Base-by-base conservation (phyloP, 2,888 invertebrate genomes). In the Spialia ferax region DNA sequence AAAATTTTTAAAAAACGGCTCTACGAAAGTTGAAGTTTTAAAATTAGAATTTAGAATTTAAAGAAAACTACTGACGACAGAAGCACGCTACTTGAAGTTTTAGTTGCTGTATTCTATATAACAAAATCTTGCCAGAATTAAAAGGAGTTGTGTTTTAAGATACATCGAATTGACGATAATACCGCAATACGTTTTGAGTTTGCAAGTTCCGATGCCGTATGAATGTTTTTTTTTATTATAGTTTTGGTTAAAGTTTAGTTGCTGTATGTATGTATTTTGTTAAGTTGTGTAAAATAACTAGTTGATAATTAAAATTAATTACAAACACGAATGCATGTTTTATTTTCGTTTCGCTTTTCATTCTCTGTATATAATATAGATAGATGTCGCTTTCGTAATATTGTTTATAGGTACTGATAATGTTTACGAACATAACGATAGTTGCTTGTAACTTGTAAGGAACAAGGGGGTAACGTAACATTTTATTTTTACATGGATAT, bases 271-370 rank as follows among this genome's bases (percentile, higher is more conserved):
- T 86, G 91, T 93, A 91, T 91, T 92, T 93, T 91, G 93, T 93
- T 93, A 93, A 93, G 93, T 93, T 93, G 93, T 93, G 91, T 93
- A 93, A 91, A 93, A 92, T 92, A 92, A 78, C 88, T 93, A 93
- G 93, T 91, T 92, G 87, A 87, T 91, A 91, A 93, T 79, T 78
- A 80, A 79, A 81, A 89, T 91, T 88, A 91, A 91, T 85, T 84
- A 89, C 85, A 87, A 88, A 90, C 84, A 85, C 88, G 82, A 83
- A 82, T 86, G 86, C 85, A 86, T 84, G 83, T 91, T 90, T 89
- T 77, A 86, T 91, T 91, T 80, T 84, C 77, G 77, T 79, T 76
- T 77, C 69, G 69, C 76, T 76, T 74, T 66, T 73, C 70, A 63
- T 76, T 73, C 73, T 74, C 72, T 79, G 77, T 77, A 82, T 73